These are phyloP conservation scores for Cydia strobilella DNA, from an alignment of 1,140 invertebrate genomes.

Conservation along the genomic window DNA sequence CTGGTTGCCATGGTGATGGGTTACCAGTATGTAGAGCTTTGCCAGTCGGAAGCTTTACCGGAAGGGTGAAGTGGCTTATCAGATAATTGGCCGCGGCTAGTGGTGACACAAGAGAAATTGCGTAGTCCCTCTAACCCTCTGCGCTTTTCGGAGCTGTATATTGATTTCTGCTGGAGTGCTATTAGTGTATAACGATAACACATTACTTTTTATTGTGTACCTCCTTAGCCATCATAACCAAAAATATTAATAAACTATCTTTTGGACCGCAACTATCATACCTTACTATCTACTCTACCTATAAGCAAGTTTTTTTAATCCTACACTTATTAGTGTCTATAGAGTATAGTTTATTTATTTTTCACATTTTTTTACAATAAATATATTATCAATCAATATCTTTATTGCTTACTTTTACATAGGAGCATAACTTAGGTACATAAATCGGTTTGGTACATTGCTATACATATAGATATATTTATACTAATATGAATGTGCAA, in stretches of 20 bases:
- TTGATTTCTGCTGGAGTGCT: neutral
- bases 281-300: too few relatives aligned
- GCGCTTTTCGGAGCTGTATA: neutral
- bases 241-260: neutral
- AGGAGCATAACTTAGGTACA: too few relatives aligned
- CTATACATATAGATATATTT: too few relatives aligned
- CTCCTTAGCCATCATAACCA: neutral
- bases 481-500: too few relatives aligned
- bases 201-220: neutral
- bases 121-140: neutral
- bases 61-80: slow-evolving; percentile 61
- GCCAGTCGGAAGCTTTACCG: slow-evolving; percentile 34
- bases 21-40: slow-evolving; percentile 43
- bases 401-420: too few relatives aligned
- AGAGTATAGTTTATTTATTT: too few relatives aligned
- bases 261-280: too few relatives aligned
- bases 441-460: too few relatives aligned
- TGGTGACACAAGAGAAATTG: slow-evolving; percentile 41
- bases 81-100: slow-evolving; percentile 64
- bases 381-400: too few relatives aligned
- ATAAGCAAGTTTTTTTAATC: too few relatives aligned
- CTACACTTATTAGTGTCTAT: too few relatives aligned
- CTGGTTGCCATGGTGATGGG: slow-evolving; percentile 45
- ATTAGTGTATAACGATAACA: neutral
- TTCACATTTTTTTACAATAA: too few relatives aligned